These are phyloP conservation scores for Oreochromis grahami DNA, from an alignment of 2,797 vertebrate genomes.

Conservation along the genomic window DNA sequence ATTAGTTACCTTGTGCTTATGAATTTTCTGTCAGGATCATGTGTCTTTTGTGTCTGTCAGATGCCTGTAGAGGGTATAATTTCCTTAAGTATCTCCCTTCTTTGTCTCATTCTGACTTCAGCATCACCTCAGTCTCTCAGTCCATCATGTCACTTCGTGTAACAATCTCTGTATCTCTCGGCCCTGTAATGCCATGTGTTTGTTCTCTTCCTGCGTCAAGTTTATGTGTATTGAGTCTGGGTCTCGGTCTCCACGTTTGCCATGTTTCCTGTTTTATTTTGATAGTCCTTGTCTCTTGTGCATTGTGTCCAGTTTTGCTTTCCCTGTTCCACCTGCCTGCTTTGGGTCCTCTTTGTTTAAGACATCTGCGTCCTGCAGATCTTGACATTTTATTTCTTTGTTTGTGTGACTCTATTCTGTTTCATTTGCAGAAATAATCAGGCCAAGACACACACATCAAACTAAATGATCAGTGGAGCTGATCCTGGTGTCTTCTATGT, in stretches of 20 bases:
- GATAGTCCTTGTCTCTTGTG: not conserved
- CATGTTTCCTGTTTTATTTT: not conserved
- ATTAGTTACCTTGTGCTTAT: not conserved
- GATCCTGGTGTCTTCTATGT: not conserved
- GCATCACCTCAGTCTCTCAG: not conserved
- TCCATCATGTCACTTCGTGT: rapidly evolving
- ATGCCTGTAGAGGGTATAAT: not conserved
- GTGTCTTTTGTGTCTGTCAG: not conserved
- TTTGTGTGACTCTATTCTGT: not conserved
- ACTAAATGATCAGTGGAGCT: no score
- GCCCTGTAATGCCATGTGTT: rapidly evolving
- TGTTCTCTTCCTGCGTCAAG: rapidly evolving
- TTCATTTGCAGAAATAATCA: rapidly evolving
- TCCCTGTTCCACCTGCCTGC: not conserved
- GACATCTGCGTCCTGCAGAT: not conserved
- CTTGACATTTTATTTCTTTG: not conserved
- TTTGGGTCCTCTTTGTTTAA: not conserved
- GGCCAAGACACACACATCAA: not conserved
- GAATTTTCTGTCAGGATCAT: not conserved
- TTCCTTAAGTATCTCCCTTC: not conserved
- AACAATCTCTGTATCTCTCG: rapidly evolving
- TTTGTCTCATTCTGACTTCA: not conserved
- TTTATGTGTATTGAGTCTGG: not conserved
- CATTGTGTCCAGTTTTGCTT: rapidly evolving
- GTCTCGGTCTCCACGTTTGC: rapidly evolving